A percentile compares a stretch with the other conserved stretches of the same genome.
Evolutionary conservation across 2,888 invertebrate species (phyloP).

Genomic region (Hyles lineata): DNA sequence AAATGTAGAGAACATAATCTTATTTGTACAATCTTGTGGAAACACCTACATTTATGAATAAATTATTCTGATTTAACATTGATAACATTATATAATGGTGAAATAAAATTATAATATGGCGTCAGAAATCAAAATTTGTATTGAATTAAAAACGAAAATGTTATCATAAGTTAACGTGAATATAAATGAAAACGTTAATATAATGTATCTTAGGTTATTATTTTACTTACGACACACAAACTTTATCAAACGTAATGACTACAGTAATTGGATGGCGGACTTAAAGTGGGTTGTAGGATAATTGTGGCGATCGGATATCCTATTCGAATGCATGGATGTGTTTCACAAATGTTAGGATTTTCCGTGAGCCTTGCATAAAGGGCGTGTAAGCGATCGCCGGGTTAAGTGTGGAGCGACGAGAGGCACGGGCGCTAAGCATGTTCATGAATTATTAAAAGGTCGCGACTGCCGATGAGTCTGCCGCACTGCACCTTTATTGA

Average conservation of each 20-base stretch:
- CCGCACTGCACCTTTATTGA: constrained; percentile 65
- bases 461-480: constrained; percentile 63
- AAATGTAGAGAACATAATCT: too few relatives aligned
- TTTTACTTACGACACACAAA: background rate
- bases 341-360: constrained; percentile 26
- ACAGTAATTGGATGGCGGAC: background rate
- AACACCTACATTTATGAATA: too few relatives aligned
- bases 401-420: constrained; percentile 65
- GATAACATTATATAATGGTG: too few relatives aligned
- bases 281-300: background rate
- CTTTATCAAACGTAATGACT: background rate
- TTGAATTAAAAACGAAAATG: too few relatives aligned
- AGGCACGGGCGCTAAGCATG: constrained; percentile 63
- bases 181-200: too few relatives aligned
- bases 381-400: constrained; percentile 63
- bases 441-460: constrained; percentile 77
- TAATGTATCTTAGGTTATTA: too few relatives aligned
- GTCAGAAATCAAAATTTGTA: too few relatives aligned
- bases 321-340: constrained; percentile 13
- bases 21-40: too few relatives aligned
- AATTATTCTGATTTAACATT: too few relatives aligned
- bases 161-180: too few relatives aligned
- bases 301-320: background rate
- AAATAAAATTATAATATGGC: too few relatives aligned
- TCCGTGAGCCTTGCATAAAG: constrained; percentile 52